phyloP scores from a whole-genome alignment of 2,888 invertebrate species.

The Schizotus pectinicornis region DNA sequence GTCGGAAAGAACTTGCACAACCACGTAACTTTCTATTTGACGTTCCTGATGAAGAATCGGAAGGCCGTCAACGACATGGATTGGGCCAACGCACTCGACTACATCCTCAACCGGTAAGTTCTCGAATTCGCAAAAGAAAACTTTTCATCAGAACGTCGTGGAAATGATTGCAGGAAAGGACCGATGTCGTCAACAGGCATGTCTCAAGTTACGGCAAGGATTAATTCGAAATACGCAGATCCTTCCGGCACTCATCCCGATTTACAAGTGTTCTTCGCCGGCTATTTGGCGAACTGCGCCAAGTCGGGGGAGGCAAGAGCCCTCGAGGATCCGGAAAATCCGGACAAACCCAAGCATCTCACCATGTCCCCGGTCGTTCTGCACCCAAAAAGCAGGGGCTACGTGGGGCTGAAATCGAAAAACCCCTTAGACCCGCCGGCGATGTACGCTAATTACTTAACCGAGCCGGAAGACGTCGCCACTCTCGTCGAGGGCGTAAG shows the following conservation, averaged over 20 bases:
- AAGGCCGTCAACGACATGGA: slow-evolving; percentile 64
- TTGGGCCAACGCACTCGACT: slow-evolving; percentile 69
- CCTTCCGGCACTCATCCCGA: slow-evolving; percentile 68
- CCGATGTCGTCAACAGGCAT: slow-evolving; percentile 69
- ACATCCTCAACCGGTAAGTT: slow-evolving; percentile 60
- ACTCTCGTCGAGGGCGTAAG: slow-evolving; percentile 68
- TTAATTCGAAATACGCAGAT: slow-evolving; percentile 67
- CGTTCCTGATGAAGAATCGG: slow-evolving; percentile 63
- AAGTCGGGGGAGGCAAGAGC: slow-evolving; percentile 60
- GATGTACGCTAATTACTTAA: slow-evolving; percentile 81
- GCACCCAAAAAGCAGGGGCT: slow-evolving; percentile 72
- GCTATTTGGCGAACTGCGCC: slow-evolving; percentile 68
- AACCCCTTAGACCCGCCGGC: slow-evolving; percentile 74
- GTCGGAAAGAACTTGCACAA: slow-evolving; percentile 75
- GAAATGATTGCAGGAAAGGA: slow-evolving; percentile 56
- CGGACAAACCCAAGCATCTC: slow-evolving; percentile 50
- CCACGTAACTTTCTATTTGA: slow-evolving; percentile 68
- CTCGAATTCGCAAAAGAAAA: background rate
- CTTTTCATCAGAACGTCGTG: too few species aligned
- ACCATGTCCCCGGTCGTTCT: slow-evolving; percentile 66
- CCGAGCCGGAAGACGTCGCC: slow-evolving; percentile 68
- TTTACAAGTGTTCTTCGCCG: slow-evolving; percentile 71
- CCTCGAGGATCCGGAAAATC: slow-evolving; percentile 50
- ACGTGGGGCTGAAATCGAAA: slow-evolving; percentile 66
- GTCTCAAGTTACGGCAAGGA: slow-evolving; percentile 71